Evolutionary conservation across 2,888 invertebrate species (phyloP), one percentile per base, ranked within the genome.

Genomic region (Chymomyza fuscimana): DNA sequence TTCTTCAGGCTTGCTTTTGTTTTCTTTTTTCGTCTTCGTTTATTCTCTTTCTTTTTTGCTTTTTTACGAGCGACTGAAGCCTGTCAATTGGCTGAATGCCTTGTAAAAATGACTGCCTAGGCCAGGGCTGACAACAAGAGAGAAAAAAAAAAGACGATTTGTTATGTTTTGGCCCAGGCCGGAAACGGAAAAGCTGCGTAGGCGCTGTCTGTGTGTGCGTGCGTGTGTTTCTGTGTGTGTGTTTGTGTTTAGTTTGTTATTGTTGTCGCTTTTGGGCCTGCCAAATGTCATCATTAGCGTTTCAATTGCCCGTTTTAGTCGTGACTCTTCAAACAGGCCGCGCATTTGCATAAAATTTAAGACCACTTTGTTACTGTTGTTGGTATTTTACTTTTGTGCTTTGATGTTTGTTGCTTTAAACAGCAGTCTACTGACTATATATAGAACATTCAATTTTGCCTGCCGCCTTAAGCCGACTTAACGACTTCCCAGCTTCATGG

Each of bases 41-140:
- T 79, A 73, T 84, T 86, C 78, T 67, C 60, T 60, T 52, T 36
- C 22, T 63, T 50, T 36, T 67, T 67, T 25, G 51, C 4, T 77
- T 61, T 77, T 86, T 86, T 87, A 86, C 86, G 85, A 87, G 86
- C 88, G 85, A 85, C 74, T 79, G 86, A 87, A 84, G 87, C 85
- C 89, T 87, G 87, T 87, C 87, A 87, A 87, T 87, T 87, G 89
- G 88, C 86, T 88, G 87, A 86, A 88, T 87, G 86, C 87, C 87
- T 87, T 86, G 80, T 78, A 87, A 88, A 88, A 86, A 81, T 86
- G 86, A 78, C 83, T 79, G 86, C 32, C 19, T 29, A 52, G 16
- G 58, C 54, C 54, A 54, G 58, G 58, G 58, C 58, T 25, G 58
- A 25, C 58, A 19, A n/a, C 22, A 56, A 51, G 4, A 19, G 25